A percentile compares a stretch with the other conserved stretches of the same genome.
These are phyloP conservation scores for Pteria penguin DNA, from an alignment of 2,888 invertebrate species.

Conservation along the genomic window DNA sequence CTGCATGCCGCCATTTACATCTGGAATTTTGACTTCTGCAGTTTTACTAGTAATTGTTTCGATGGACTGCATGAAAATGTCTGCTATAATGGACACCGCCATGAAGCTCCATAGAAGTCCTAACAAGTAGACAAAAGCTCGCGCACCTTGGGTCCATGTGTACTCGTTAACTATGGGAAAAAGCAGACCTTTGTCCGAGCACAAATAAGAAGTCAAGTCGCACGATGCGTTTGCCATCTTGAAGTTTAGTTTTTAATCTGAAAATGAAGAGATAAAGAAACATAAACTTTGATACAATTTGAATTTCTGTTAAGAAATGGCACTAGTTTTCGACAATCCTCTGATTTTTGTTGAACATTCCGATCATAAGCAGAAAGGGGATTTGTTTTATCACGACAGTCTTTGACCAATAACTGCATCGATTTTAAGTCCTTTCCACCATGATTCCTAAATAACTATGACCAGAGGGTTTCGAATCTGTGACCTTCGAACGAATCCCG, in stretches of 20 bases:
- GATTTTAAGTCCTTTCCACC: no score
- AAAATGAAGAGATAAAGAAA: background rate
- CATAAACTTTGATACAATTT: background rate
- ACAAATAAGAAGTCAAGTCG: slow-evolving; percentile 62
- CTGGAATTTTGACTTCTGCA: slow-evolving; percentile 77
- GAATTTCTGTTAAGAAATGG: no score
- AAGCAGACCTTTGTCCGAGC: slow-evolving; percentile 78
- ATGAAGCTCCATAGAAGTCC: slow-evolving; percentile 83
- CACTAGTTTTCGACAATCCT: no score
- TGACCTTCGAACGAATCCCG: no score
- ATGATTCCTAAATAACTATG: no score
- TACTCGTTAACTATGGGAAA: slow-evolving; percentile 81
- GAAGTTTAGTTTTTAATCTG: background rate
- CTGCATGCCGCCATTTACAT: slow-evolving; percentile 62
- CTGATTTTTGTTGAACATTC: no score
- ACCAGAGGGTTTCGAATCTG: no score
- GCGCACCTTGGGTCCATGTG: slow-evolving; percentile 80
- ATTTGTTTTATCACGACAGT: no score
- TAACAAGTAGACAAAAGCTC: slow-evolving; percentile 81
- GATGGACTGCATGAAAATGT: slow-evolving; percentile 83
- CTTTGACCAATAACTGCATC: no score
- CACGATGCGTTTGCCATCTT: slow-evolving; percentile 43
- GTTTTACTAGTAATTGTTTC: slow-evolving; percentile 83
- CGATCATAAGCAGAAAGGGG: no score
- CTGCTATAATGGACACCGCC: slow-evolving; percentile 83